Percentiles rank a stretch among this genome's conserved stretches.
Conservation (phyloP, 2,797 vertebrate species). For the Oreortyx pictus region DNA sequence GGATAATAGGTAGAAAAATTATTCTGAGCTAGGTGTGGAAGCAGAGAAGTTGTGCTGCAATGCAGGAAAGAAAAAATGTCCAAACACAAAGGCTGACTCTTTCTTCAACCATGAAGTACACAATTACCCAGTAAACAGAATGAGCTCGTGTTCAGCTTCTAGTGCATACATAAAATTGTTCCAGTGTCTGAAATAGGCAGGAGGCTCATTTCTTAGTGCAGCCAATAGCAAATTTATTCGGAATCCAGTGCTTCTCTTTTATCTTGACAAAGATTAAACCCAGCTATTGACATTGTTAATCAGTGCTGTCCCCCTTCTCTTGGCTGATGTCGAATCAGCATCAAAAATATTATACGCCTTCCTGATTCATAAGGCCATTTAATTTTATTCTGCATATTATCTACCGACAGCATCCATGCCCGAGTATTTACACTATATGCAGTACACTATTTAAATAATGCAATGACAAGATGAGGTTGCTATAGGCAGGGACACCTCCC, state of each 20-base stretch:
- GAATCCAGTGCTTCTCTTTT: background rate
- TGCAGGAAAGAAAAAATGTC: background rate
- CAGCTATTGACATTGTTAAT: background rate
- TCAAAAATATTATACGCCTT: background rate
- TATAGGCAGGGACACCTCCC: too few relatives aligned
- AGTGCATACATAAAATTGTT: background rate
- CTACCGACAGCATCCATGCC: background rate
- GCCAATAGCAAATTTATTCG: background rate
- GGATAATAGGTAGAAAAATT: background rate
- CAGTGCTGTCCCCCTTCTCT: background rate
- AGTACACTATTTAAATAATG: too few relatives aligned
- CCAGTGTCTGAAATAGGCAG: background rate
- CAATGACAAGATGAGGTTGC: too few relatives aligned
- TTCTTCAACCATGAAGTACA: background rate
- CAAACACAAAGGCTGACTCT: background rate
- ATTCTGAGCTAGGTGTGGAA: background rate
- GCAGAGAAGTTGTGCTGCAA: background rate
- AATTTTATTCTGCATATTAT: background rate
- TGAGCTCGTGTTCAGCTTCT: background rate
- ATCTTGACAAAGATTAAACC: background rate
- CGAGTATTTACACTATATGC: background rate
- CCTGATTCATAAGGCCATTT: background rate
- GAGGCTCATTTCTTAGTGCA: background rate
- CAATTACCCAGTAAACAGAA: background rate
- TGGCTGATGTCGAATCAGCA: background rate